These are phyloP conservation scores for Sternarchorhynchus goeldii DNA, from an alignment of 2,797 vertebrate genomes.

Conservation along the genomic window DNA sequence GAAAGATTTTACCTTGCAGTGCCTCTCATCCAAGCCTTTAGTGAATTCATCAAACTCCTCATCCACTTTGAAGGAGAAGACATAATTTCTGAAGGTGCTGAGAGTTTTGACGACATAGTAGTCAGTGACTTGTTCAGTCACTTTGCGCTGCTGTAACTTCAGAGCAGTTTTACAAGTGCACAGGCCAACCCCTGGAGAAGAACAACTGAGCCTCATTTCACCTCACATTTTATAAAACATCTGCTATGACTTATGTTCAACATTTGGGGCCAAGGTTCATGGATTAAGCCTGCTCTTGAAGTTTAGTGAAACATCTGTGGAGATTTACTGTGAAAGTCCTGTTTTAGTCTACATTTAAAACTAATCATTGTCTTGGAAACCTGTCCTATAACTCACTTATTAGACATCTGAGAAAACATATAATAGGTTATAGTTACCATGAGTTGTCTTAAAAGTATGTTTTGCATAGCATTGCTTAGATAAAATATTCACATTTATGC, in stretches of 20 bases:
- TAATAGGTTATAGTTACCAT: too few species aligned
- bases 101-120: constrained; percentile 77
- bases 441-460: too few species aligned
- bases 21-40: constrained; percentile 83
- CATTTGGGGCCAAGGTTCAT: too few species aligned
- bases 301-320: too few species aligned
- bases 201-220: neutral
- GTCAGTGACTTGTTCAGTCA: constrained; percentile 80
- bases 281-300: too few species aligned
- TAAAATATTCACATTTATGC: neutral
- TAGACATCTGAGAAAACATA: too few species aligned
- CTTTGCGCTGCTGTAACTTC: constrained; percentile 81
- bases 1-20: constrained; percentile 77
- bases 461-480: neutral
- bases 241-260: too few species aligned
- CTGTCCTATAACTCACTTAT: neutral
- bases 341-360: too few species aligned
- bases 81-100: constrained; percentile 80
- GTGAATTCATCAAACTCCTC: constrained; percentile 86
- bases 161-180: constrained; percentile 79
- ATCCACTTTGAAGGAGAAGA: constrained; percentile 76
- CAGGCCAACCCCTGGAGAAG: constrained; percentile 75
- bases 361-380: neutral
- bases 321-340: too few species aligned
- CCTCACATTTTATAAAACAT: neutral